Base-by-base conservation (phyloP, 1,140 invertebrate species). In the Ceratina calcarata region DNA sequence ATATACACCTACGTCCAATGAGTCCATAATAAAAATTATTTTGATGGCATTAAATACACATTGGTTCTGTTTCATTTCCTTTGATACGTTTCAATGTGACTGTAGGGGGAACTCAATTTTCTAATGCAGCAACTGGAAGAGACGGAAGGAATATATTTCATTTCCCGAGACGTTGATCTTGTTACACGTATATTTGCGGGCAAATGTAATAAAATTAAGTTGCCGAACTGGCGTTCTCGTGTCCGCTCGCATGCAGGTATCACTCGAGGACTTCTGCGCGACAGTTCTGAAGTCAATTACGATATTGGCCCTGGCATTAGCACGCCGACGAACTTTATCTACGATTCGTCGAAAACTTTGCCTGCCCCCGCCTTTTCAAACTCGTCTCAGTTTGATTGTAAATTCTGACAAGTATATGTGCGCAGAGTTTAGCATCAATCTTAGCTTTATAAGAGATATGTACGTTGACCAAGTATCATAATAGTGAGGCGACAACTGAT, bases 221-320 rank as follows among this genome's bases (percentile, higher is more conserved):
- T 74, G 27, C 62, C 62, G 37, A 73, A 58, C 53, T 67, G 27
- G 51, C 49, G 74, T 74, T 62, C 73, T 74, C 24, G 65, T 67
- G 55, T 24, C 51, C 66, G 65, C 71, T 20, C 20, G 53, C 74
- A 74, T 66, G 37, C 10, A 45, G 37, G 37, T 45, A 45, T 74
- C 74, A 85, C 72, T 82, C 73, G 69, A 75, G 74, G 71, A 75
- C 49, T 69, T 74, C 83, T 82, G 62, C 74, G 79, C 82, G 81
- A 86, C 82, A 86, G 80, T 85, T 83, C 81, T 71, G 70, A 78
- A 78, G 80, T 85, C 82, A 88, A 87, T 88, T 87, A 88, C 84
- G 86, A 83, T 88, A 88, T 88, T 88, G 84, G 80, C 79, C 82
- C 37, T 76, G 79, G 76, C 78, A 78, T 87, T 87, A 83, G 80